Conservation (phyloP, 1,140 invertebrate genomes). For the Heliconius congener region DNA sequence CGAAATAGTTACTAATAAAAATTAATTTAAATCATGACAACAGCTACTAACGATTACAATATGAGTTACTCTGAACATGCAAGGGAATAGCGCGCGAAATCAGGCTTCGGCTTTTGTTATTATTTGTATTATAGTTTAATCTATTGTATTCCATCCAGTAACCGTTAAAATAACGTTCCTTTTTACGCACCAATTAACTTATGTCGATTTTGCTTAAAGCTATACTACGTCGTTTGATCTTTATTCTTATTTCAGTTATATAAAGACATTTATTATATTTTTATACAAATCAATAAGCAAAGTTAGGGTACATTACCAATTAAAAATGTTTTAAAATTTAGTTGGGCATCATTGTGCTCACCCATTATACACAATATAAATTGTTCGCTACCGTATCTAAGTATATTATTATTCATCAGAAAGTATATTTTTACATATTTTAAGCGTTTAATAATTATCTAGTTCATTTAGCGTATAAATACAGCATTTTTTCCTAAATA, state of each 20-base stretch:
- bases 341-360: too few species aligned
- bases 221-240: background rate
- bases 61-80: background rate
- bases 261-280: too few species aligned
- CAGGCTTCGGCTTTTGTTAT: slow-evolving; percentile 30
- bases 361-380: too few species aligned
- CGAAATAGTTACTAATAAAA: background rate
- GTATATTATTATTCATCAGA: too few species aligned
- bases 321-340: too few species aligned
- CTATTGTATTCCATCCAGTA: slow-evolving; percentile 31
- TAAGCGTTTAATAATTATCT: too few species aligned
- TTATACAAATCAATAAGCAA: too few species aligned
- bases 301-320: too few species aligned
- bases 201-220: background rate
- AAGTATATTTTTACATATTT: too few species aligned
- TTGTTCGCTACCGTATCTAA: too few species aligned
- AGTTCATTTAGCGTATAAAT: too few species aligned
- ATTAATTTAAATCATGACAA: background rate
- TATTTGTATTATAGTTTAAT: slow-evolving; percentile 16
- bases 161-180: slow-evolving; percentile 59
- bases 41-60: background rate
- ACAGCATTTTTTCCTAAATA: too few species aligned
- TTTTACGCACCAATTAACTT: slow-evolving; percentile 25
- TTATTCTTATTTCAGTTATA: background rate
- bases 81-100: slow-evolving; percentile 33